phyloP scores from a whole-genome alignment of 2,113 vertebrate species.

The Falcunculus frontatus region DNA sequence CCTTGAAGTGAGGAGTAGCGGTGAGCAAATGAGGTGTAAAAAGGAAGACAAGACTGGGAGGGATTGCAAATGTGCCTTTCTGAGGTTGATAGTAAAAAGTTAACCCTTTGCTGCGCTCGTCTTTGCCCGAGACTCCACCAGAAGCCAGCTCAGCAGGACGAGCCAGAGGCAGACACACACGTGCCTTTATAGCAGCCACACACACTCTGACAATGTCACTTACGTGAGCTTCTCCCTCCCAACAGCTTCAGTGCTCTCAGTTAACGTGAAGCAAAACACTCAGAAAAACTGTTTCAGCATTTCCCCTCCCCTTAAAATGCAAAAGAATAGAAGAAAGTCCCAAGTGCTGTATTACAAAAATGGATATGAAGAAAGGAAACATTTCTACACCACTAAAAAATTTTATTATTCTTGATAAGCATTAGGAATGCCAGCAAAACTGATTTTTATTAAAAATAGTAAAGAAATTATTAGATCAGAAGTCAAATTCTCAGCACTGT shows the following conservation, averaged over 20 bases:
- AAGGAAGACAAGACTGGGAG: background rate
- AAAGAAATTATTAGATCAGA: background rate
- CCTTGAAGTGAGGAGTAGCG: constrained; percentile 35
- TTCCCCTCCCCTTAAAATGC: background rate
- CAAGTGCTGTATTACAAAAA: background rate
- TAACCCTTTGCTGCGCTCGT: background rate
- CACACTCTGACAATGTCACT: fast-evolving
- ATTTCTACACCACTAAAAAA: background rate
- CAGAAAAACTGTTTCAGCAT: background rate
- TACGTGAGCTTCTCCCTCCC: background rate
- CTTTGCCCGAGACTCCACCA: background rate
- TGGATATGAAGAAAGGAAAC: background rate
- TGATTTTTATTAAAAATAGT: background rate
- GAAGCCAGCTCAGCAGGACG: background rate
- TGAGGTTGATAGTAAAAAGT: background rate
- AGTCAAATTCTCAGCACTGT: background rate
- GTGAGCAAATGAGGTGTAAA: constrained; percentile 15
- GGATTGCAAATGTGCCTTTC: constrained; percentile 2
- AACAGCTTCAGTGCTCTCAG: background rate
- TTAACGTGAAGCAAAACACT: background rate
- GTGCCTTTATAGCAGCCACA: background rate
- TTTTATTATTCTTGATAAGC: background rate
- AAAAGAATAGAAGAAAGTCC: background rate
- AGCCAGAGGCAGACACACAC: background rate
- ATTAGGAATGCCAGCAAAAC: background rate